Base-by-base conservation (phyloP, 2,797 vertebrate species). In the Prionace glauca region DNA sequence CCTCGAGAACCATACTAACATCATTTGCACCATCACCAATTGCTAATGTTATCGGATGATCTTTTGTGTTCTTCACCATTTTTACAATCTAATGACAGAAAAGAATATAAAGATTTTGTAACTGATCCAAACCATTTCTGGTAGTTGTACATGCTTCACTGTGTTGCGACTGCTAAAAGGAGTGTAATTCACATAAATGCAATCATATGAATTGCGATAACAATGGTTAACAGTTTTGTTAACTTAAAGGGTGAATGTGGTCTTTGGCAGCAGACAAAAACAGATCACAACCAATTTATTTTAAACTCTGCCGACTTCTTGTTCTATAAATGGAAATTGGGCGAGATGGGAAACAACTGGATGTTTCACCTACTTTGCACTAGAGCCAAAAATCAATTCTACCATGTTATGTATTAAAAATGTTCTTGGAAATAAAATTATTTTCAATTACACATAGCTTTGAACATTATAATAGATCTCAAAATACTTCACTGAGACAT, bases 1-100 rank as follows among this genome's bases (percentile, higher is more conserved):
- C 99, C 97, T 99, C 99, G 97, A 99, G 97, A 97, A 99, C 99
- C 99, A 99, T 99, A 96, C 99, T 99, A 96, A 99, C 99, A 96
- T 99, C 99, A 96, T 99, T 99, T 71, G 99, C 99, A 71, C 99
- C 99, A 95, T 99, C 99, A 67, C 99, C 99, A 96, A 99, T 97
- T 0, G 99, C 99, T 41, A 99, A 98, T 0, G 99, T 99, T 96
- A 99, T 99, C 0, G 99, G 99, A 74, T 96, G 98, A 90, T 99
- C 99, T 97, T 99, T 99, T 1, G 98, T 98, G 96, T 98, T 99
- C 98, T 99, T 99, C 96, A 99, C 99, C 99, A 99, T 98, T 96
- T 98, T 98, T 95, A 99, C 99, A 12, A 99, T 99, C 99, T 99
- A 96, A 95, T 41, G 97, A 9, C 62, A 50, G 95, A 96, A 91